Evolutionary conservation across 1,140 invertebrate species (phyloP), one percentile per base, ranked within the genome.

Genomic region (Zaprionus tsacasi): DNA sequence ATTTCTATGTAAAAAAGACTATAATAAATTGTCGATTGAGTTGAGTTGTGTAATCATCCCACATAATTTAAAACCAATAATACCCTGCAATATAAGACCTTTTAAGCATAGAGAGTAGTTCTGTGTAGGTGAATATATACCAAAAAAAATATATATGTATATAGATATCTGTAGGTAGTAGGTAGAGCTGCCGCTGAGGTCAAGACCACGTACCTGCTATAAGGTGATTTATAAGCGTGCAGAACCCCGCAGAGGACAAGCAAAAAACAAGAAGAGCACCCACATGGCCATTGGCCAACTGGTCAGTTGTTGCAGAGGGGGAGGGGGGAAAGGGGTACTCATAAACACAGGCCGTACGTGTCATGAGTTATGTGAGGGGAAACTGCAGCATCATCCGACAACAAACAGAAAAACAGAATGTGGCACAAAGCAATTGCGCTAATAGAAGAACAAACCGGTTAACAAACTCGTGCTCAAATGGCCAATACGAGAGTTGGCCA

Each of bases 391-490:
- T 76, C 68, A 76, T 71, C 7, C 12, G 15, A 10, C 38, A 56
- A 33, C 27, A 50, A 45, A 36, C 45, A 50, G n/a, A n/a, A 50
- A 56, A 25, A 56, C 30, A 64, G 54, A 61, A 81, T 81, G 78
- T 85, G 75, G 79, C 70, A 76, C 82, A 86, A 86, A 81, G 63
- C 82, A 85, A 85, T 85, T 85, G 82, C 82, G 74, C 76, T 83
- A 85, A 83, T 83, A 77, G 82, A 57, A 58, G 50, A 64, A 56
- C 54, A 64, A 79, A 86, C 79, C 74, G 77, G 77, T 73, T 68
- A 55, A 50, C 40, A 57, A 67, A 66, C 64, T 38, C 17, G 30
- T 55, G 30, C 15, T 40, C 40, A 43, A 43, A 43, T 43, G 25
- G 64, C 36, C 64, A 75, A 50, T 38, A 48, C 21, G 21, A 21